A percentile compares a stretch with the other conserved stretches of the same genome.
Conservation (phyloP, 2,888 invertebrate genomes). For the Petrophora chlorosata region DNA sequence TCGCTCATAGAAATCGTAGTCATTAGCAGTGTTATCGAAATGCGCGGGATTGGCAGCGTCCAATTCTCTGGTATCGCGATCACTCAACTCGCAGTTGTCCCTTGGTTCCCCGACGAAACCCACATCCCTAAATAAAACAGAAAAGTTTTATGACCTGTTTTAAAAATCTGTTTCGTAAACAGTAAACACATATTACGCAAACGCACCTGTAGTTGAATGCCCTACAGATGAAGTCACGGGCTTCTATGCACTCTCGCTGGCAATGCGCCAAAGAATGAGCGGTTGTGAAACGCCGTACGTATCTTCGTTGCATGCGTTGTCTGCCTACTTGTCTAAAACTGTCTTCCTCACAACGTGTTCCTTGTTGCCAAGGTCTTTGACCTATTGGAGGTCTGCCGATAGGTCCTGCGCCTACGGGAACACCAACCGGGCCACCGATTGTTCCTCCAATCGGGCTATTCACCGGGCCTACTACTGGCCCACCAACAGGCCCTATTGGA, state of each 20-base stretch:
- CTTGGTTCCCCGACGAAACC: constrained; percentile 85
- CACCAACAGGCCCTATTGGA: constrained; percentile 59
- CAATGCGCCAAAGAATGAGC: constrained; percentile 91
- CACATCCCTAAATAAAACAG: constrained; percentile 71
- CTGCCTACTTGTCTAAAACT: constrained; percentile 93
- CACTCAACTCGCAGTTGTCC: constrained; percentile 95
- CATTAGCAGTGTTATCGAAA: constrained; percentile 92
- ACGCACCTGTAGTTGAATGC: constrained; percentile 92
- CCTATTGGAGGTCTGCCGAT: constrained; percentile 63
- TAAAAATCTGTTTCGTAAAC: constrained; percentile 28
- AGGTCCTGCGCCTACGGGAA: constrained; percentile 54
- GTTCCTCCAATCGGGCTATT: constrained; percentile 51
- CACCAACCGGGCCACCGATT: constrained; percentile 48
- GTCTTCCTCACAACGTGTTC: constrained; percentile 91
- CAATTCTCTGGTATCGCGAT: constrained; percentile 92
- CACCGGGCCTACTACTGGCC: constrained; percentile 51
- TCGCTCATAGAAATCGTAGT: constrained; percentile 92
- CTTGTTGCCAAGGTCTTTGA: constrained; percentile 73
- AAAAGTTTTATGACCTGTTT: constrained; percentile 12
- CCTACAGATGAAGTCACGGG: constrained; percentile 92
- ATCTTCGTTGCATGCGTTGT: constrained; percentile 91
- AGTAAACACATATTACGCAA: constrained; percentile 28
- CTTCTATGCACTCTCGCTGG: constrained; percentile 92
- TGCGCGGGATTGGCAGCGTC: constrained; percentile 93
- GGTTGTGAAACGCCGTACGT: constrained; percentile 88